Base-by-base conservation (phyloP, 1,140 invertebrate genomes). In the Asobara japonica region DNA sequence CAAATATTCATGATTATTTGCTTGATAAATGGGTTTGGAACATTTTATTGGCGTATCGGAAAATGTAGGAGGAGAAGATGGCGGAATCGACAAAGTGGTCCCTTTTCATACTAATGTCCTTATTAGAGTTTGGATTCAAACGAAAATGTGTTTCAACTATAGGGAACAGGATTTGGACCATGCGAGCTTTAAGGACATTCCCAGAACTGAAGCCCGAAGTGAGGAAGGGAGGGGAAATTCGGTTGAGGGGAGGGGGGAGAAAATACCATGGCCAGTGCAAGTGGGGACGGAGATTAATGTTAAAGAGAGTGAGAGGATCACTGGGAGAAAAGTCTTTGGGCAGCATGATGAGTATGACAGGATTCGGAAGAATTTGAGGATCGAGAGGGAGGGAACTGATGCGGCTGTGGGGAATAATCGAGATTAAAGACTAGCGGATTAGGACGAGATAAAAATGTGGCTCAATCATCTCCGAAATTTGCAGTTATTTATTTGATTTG, bases 271-370 rank as follows among this genome's bases (percentile, higher is more conserved):
- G 87, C 81, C 87, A 4, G 78, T 89, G 11, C 84, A 88, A 71
- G 81, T 88, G 6, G 84, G 87, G 13, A 84, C 88, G 0, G 84
- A 88, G 41, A 78, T 88, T 0, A 88, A 78, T 69, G 82, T 89
- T 3, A 89, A 89, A 30, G 86, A 89, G 29, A 85, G 87, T 51
- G 86, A 86, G 3, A 80, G 82, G 22, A 76, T 85, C 33, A 65
- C 84, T 10, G 85, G 83, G 3, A 80, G 86, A 45, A 84, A 86
- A 48, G 79, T 80, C 29, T 87, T 83, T 29, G 82, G 82, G 0
- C 80, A 84, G 0, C 74, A 69, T 0, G 76, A 81, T 4, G 78
- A 76, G 0, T 87, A 81, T 68, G 81, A 84, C 27, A 82, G 81
- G 62, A 83, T 83, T 31, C 64, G 74, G 3, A 77, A 84, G 1